Percentiles rank a stretch among this genome's conserved stretches.
phyloP scores from a whole-genome alignment of 2,888 invertebrate species.

The Phania funesta region DNA sequence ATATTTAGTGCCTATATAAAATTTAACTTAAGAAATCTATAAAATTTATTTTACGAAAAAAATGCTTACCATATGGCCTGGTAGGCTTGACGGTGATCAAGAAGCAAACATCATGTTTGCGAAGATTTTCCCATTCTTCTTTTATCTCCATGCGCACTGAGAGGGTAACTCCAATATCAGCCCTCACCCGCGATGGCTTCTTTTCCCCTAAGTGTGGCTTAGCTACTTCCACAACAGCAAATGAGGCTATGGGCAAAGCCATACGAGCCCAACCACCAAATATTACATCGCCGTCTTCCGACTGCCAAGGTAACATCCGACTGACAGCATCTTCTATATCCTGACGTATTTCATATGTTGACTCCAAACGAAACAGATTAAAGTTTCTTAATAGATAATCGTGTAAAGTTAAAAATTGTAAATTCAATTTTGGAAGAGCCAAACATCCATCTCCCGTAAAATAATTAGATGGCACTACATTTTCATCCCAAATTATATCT shows the following conservation, averaged over 20 bases:
- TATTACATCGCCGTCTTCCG: conserved; percentile 91
- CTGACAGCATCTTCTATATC: conserved; percentile 98
- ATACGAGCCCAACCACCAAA: conserved; percentile 99
- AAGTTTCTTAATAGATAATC: conserved; percentile 99
- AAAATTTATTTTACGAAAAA: background rate
- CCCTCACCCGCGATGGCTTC: conserved; percentile 96
- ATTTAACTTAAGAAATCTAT: background rate
- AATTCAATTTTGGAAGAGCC: conserved; percentile 97
- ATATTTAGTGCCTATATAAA: conserved; percentile 85
- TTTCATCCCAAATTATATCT: conserved; percentile 99
- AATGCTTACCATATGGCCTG: conserved; percentile 86
- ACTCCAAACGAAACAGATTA: conserved; percentile 97
- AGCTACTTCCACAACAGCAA: conserved; percentile 96
- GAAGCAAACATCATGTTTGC: conserved; percentile 99
- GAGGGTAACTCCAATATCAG: conserved; percentile 95
- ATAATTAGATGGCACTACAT: conserved; percentile 98
- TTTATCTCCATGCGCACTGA: conserved; percentile 95
- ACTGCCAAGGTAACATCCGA: conserved; percentile 95
- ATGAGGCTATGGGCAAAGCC: conserved; percentile 96
- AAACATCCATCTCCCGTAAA: conserved; percentile 97
- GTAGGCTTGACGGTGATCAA: conserved; percentile 94
- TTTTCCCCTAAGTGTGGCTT: conserved; percentile 96
- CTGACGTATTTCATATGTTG: conserved; percentile 96
- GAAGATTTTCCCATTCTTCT: conserved; percentile 96
- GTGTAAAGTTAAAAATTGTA: conserved; percentile 98